These are phyloP conservation scores for Lycocorax pyrrhopterus DNA, from an alignment of 2,113 vertebrate genomes.

Conservation along the genomic window DNA sequence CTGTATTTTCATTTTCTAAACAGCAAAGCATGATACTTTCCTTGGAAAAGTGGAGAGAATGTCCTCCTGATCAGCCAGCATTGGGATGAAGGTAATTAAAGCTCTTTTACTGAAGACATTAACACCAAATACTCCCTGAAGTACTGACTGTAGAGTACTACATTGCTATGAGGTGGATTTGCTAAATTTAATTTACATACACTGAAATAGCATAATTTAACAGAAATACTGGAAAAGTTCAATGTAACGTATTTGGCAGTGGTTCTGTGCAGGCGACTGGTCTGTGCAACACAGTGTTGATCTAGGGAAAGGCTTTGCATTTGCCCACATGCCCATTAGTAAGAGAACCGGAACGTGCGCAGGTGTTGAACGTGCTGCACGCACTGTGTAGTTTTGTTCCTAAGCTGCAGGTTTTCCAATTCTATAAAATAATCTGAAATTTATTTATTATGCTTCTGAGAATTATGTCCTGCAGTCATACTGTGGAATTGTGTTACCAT, in stretches of 20 bases:
- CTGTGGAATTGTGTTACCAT: neutral
- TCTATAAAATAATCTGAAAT: neutral
- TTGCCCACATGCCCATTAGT: neutral
- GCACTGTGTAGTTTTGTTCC: neutral
- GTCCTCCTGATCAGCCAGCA: neutral
- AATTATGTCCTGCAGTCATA: neutral
- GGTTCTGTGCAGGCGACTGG: neutral
- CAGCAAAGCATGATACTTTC: neutral
- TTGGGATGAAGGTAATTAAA: constrained; percentile 7
- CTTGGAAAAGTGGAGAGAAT: neutral
- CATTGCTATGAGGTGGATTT: neutral
- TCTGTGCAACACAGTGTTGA: neutral
- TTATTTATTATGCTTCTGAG: neutral
- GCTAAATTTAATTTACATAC: neutral
- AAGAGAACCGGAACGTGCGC: neutral
- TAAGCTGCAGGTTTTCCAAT: neutral
- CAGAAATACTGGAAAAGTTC: constrained; percentile 21
- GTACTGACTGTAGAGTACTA: constrained; percentile 8
- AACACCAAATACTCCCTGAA: constrained; percentile 36
- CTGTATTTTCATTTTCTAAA: neutral
- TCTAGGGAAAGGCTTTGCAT: neutral
- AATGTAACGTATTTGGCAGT: constrained; percentile 4
- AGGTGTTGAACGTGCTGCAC: neutral
- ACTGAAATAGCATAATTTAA: neutral
- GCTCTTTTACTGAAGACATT: neutral